Conservation (phyloP, 1,140 invertebrate species). For the Euura lappo region DNA sequence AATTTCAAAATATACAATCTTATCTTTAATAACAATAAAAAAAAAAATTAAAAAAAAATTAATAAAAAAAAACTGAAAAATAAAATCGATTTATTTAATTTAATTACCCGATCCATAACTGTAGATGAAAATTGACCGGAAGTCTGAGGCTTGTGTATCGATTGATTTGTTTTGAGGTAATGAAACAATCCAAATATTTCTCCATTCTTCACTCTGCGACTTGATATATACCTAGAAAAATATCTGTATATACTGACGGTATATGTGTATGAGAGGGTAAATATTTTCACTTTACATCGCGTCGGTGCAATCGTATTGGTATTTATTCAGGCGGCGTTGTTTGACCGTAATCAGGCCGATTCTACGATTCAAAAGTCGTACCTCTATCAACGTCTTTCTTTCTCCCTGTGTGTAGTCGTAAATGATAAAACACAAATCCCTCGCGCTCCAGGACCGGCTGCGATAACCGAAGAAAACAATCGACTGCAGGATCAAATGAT, state of each 20-base stretch:
- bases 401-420: neutral
- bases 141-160: no score
- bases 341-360: neutral
- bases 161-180: no score
- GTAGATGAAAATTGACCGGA: no score
- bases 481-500: neutral
- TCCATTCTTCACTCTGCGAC: no score
- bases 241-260: no score
- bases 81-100: no score
- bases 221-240: no score
- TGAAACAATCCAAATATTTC: no score
- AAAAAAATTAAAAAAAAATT: constrained; percentile 3
- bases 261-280: neutral
- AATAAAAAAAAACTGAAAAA: neutral
- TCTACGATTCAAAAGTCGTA: neutral
- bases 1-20: constrained; percentile 27
- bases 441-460: neutral
- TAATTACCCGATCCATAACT: no score
- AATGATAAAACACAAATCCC: neutral
- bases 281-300: neutral
- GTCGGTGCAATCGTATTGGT: neutral
- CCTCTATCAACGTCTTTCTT: neutral
- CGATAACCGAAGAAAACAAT: constrained; percentile 1
- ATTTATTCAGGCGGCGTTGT: neutral
- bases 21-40: constrained; percentile 23